phyloP scores from a whole-genome alignment of 1,140 invertebrate species.

The Eumaeus atala region DNA sequence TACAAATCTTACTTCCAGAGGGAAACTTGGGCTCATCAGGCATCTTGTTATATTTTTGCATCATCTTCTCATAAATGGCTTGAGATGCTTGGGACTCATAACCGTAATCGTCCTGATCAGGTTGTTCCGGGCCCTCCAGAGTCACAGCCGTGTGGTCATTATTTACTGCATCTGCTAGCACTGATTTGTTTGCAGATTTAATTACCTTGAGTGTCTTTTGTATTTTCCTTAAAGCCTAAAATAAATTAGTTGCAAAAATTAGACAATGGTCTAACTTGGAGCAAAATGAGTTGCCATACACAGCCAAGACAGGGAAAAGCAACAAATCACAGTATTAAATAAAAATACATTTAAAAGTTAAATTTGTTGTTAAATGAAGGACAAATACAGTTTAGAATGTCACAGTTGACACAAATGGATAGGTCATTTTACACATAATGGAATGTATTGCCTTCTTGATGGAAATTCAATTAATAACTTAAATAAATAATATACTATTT shows the following conservation, averaged over 20 bases:
- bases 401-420: too few relatives aligned
- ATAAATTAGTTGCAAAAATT: constrained; percentile 3
- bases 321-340: too few relatives aligned
- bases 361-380: too few relatives aligned
- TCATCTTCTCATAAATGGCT: constrained; percentile 87
- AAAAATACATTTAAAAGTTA: too few relatives aligned
- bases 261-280: neutral
- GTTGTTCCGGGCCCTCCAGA: constrained; percentile 81
- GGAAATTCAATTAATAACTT: too few relatives aligned
- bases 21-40: constrained; percentile 79
- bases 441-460: too few relatives aligned
- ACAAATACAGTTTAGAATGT: too few relatives aligned
- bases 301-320: too few relatives aligned
- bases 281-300: too few relatives aligned
- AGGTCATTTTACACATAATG: too few relatives aligned
- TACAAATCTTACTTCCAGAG: constrained; percentile 38
- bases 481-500: too few relatives aligned
- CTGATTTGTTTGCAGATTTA: constrained; percentile 91
- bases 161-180: constrained; percentile 87
- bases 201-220: constrained; percentile 81
- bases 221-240: constrained; percentile 76
- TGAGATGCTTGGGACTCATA: constrained; percentile 89
- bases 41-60: constrained; percentile 85
- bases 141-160: constrained; percentile 84
- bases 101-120: constrained; percentile 92